These are phyloP conservation scores for Sinodicranocentrus sp. DNA, from an alignment of 2,888 invertebrate species.

Conservation along the genomic window DNA sequence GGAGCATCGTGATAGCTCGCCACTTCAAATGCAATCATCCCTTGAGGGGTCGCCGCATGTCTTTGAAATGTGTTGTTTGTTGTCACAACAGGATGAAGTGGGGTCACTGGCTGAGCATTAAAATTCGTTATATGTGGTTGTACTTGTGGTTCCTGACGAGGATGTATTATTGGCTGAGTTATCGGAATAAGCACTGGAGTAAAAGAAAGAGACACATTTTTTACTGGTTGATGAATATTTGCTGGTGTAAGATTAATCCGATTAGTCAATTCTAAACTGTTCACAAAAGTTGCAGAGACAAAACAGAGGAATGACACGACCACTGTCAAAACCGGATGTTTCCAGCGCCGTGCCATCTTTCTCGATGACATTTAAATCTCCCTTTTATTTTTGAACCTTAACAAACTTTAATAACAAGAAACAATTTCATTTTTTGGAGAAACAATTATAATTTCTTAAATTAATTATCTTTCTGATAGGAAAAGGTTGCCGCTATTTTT, in stretches of 20 bases:
- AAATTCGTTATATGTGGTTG: too few species aligned
- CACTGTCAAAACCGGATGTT: slow-evolving; percentile 22
- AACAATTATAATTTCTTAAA: background rate
- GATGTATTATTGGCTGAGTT: background rate
- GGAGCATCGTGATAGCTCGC: background rate
- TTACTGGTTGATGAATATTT: background rate
- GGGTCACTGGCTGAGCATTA: background rate
- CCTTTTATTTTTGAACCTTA: background rate
- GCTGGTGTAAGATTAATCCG: slow-evolving; percentile 22
- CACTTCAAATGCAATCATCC: background rate
- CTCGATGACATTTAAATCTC: background rate
- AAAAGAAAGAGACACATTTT: background rate
- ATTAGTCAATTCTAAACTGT: slow-evolving; percentile 29
- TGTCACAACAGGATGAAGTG: background rate
- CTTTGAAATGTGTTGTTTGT: background rate
- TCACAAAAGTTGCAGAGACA: background rate
- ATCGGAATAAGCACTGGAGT: slow-evolving; percentile 7
- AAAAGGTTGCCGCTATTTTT: background rate
- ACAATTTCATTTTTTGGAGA: too few species aligned
- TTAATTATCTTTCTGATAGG: background rate
- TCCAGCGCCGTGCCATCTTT: slow-evolving; percentile 46
- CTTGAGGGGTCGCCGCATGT: background rate
- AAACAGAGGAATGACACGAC: slow-evolving; percentile 14
- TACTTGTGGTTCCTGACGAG: background rate
- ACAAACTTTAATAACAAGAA: background rate